These are phyloP conservation scores for Gadopsis marmoratus DNA, from an alignment of 2,797 vertebrate species.

Conservation along the genomic window DNA sequence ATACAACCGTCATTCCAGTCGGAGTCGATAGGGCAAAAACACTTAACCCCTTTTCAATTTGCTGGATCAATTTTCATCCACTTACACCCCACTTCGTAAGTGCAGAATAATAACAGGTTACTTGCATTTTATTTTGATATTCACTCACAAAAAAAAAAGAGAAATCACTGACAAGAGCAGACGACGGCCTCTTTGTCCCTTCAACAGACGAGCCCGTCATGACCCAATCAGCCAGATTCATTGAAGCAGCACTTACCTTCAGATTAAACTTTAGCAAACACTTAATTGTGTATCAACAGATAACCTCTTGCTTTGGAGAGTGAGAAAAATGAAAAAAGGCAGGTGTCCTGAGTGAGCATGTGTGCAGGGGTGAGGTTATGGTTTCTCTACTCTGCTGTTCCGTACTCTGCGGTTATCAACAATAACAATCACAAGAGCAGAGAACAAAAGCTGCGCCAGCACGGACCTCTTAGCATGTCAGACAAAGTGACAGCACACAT, in stretches of 20 bases:
- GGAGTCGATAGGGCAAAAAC: constrained; percentile 93
- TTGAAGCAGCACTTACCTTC: constrained; percentile 90
- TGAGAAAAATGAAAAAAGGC: constrained; percentile 77
- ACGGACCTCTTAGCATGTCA: constrained; percentile 73
- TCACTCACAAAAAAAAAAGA: constrained; percentile 83
- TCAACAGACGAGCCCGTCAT: constrained; percentile 81
- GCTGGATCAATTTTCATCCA: constrained; percentile 96
- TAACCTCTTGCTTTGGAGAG: constrained; percentile 85
- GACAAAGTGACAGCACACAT: constrained; percentile 83
- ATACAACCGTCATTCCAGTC: constrained; percentile 90
- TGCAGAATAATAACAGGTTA: constrained; percentile 96
- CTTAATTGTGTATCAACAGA: constrained; percentile 90
- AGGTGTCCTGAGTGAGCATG: constrained; percentile 73
- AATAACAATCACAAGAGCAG: constrained; percentile 69
- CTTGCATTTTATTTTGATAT: constrained; percentile 95
- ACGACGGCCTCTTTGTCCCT: constrained; percentile 83
- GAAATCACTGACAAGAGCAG: constrained; percentile 88
- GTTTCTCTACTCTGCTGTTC: constrained; percentile 85
- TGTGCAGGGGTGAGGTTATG: constrained; percentile 44
- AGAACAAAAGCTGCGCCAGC: constrained; percentile 75
- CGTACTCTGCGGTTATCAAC: constrained; percentile 88
- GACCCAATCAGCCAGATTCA: constrained; percentile 88
- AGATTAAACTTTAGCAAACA: constrained; percentile 89
- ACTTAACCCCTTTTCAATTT: constrained; percentile 93
- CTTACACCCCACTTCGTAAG: constrained; percentile 91